Evolutionary conservation across 2,888 invertebrate species (phyloP).

Genomic region (Melinaea marsaeus): DNA sequence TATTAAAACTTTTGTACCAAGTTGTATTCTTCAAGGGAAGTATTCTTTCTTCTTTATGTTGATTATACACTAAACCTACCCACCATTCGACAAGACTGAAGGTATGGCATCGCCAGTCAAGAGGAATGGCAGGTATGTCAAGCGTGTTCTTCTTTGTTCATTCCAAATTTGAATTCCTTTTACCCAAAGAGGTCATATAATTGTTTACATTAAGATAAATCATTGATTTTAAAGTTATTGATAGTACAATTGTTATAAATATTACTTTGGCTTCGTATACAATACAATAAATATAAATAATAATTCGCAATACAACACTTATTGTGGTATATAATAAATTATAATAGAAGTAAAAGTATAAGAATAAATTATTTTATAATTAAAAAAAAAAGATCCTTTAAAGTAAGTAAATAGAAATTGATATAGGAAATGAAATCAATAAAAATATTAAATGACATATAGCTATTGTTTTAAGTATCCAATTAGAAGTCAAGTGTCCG

Average conservation of each 20-base stretch:
- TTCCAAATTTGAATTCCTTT: not conserved
- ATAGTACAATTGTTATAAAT: not conserved
- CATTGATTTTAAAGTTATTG: no score
- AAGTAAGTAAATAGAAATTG: not conserved
- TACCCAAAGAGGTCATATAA: not conserved
- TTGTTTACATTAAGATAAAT: no score
- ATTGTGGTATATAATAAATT: no score
- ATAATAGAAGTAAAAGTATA: no score
- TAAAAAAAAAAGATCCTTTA: not conserved
- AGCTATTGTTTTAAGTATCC: no score
- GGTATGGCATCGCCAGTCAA: conserved; percentile 53
- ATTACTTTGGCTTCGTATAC: not conserved
- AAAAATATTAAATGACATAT: no score
- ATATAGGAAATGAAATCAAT: not conserved
- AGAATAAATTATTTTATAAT: not conserved
- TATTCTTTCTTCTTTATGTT: conserved; percentile 33
- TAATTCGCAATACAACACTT: not conserved
- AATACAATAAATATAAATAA: not conserved
- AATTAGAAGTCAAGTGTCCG: no score
- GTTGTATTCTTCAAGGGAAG: not conserved
- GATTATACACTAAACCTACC: conserved; percentile 50
- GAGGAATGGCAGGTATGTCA: conserved; percentile 56
- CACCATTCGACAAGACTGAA: conserved; percentile 78
- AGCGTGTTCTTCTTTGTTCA: conserved; percentile 30
- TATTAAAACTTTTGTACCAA: no score